Evolutionary conservation across 2,113 vertebrate genomes (phyloP), one percentile per base, ranked within the genome.

Genomic region (Clarias magur): DNA sequence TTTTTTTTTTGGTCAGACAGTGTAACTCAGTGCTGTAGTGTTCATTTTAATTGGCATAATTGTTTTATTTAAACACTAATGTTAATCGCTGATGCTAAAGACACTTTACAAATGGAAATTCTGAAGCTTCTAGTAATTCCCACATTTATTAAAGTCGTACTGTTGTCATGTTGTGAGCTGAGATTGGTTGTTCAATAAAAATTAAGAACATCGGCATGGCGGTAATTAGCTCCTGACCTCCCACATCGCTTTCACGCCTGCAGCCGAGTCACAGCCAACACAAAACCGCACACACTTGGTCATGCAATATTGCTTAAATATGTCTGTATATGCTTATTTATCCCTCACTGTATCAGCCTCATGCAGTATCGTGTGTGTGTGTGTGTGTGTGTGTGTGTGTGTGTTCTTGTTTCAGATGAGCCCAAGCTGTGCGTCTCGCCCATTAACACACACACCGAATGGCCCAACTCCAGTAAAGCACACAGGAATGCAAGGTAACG

Each of bases 351-450:
- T 84, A 30, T 63, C 21, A 56, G 56, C 15, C 4, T 78, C n/a
- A 56, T 16, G n/a, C 53, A 34, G 57, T 34, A 27, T 17, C 15
- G 11, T 76, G 57, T 65, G 54, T 82, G 27, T 76, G 63, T 82
- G 48, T 78, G 78, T 78, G 78, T 82, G n/a, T 75, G 63, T n/a
- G 11, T 76, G 57, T 75, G 54, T 82, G n/a, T 75, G 63, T 82
- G 30, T 78, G 78, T 82, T 56, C 72, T 72, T 11, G n/a, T 84
- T 86, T 78, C 79, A 90, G 89, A 89, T 65, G 86, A 87, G 21
- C 54, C 80, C 62, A 80, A 38, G 65, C 82, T 34, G 87, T 80
- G 59, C n/a, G 17, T 68, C 21, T 15, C 53, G 3, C 48, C 62
- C 54, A n/a, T 27, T 80, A 79, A 72, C 13, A 59, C 53, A 12